Evolutionary conservation across 1,140 invertebrate genomes (phyloP), one percentile per base, ranked within the genome.

Genomic region (Dufourea novaeangliae): DNA sequence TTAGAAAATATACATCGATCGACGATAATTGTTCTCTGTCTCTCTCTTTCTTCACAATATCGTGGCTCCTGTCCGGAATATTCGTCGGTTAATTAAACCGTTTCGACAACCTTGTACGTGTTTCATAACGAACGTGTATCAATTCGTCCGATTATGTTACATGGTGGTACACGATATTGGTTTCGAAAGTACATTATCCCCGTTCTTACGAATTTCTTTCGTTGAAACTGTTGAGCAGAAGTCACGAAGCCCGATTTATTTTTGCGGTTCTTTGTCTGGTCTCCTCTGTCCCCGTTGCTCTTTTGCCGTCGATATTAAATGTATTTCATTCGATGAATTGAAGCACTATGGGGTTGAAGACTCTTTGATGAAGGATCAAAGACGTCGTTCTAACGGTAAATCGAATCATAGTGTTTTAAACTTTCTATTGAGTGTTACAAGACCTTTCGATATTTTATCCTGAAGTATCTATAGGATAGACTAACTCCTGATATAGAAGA

Each of bases 1-100:
- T 74, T 67, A 56, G 72, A 74, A 74, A 74, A 56, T 74, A 66
- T 74, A n/a, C 71, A 34, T 22, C 46, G 32, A 27, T 27, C 32
- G 39, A 1, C 29, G 29, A 72, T 72, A 50, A 70, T 70, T n/a
- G n/a, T n/a, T n/a, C n/a, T n/a, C n/a, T n/a, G n/a, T n/a, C n/a
- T n/a, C n/a, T n/a, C n/a, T 37, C n/a, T 27, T 20, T 39, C 27
- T 44, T 29, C 29, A 32, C 17, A 37, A 10, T 29, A 11, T n/a
- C n/a, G 54, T 0, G 12, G 34, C 34, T 37, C 5, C 46, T 3
- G 20, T 0, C 20, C 20, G 4, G 20, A 0, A 7, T 17, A 8
- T 50, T 6, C 20, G n/a, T n/a, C 20, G 20, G 34, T 37, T 50
- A n/a, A 50, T n/a, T 50, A n/a, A 50, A n/a, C 46, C 46, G 20